Conservation (phyloP, 2,113 vertebrate species). For the Lamprologus sp. region DNA sequence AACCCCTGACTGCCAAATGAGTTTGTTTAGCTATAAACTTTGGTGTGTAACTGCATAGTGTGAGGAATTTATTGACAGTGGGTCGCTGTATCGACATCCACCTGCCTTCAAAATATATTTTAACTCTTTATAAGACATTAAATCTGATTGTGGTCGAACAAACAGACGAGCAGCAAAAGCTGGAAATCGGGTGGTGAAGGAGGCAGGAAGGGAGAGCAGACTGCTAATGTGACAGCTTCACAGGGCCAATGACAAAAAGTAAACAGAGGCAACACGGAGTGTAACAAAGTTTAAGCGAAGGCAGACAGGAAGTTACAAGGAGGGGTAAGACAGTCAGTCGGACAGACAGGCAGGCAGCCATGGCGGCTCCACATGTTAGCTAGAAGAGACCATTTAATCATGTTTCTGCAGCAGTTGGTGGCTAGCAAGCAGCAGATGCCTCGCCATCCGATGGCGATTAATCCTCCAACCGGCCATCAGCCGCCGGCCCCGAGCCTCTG, state of each 20-base stretch:
- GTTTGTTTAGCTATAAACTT: neutral
- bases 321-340: neutral
- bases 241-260: neutral
- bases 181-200: neutral
- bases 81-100: neutral
- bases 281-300: neutral
- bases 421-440: conserved; percentile 60
- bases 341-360: neutral
- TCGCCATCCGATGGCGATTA: conserved; percentile 62
- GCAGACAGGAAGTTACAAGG: neutral
- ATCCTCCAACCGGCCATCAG: conserved; percentile 44
- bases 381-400: conserved; percentile 55
- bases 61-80: neutral
- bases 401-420: conserved; percentile 62
- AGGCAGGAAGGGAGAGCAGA: neutral
- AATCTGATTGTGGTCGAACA: neutral
- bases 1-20: neutral
- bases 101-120: neutral
- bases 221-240: neutral
- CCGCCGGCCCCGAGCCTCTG: conserved; percentile 9
- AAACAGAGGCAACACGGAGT: neutral
- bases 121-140: neutral
- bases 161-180: neutral
- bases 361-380: conserved; percentile 28
- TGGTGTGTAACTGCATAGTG: neutral